These are phyloP conservation scores for Atopsyche davidsoni DNA, from an alignment of 1,140 invertebrate species.

Conservation along the genomic window DNA sequence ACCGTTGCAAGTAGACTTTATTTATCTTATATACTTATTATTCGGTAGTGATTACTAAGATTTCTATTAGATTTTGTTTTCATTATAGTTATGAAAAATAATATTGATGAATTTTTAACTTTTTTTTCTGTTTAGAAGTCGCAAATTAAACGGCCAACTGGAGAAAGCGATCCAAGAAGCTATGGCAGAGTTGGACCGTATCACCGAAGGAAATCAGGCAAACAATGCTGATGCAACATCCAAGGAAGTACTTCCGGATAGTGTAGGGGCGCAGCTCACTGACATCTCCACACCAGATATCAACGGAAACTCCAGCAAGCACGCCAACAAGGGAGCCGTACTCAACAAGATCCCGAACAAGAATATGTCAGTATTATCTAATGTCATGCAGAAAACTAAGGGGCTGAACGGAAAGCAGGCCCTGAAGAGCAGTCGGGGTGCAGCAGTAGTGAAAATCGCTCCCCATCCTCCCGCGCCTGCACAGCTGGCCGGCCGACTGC, in stretches of 20 bases:
- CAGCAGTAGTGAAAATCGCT: slow-evolving; percentile 32
- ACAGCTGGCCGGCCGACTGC: slow-evolving; percentile 23
- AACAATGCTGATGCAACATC: not conserved
- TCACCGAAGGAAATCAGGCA: slow-evolving; percentile 36
- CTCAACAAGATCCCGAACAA: slow-evolving; percentile 33
- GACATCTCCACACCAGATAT: slow-evolving; percentile 16
- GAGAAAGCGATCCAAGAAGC: slow-evolving; percentile 88
- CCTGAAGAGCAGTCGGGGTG: slow-evolving; percentile 12
- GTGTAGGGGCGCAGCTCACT: not conserved
- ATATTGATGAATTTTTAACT: too few relatives aligned
- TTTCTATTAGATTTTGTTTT: too few relatives aligned
- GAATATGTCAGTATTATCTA: slow-evolving; percentile 24
- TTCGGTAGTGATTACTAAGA: too few relatives aligned
- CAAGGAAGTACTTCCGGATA: slow-evolving; percentile 5
- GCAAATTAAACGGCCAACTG: slow-evolving; percentile 81
- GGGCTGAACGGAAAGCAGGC: slow-evolving; percentile 5
- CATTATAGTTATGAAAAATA: too few relatives aligned
- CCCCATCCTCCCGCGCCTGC: slow-evolving; percentile 14
- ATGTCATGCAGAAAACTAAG: slow-evolving; percentile 5
- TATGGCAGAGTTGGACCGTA: slow-evolving; percentile 74
- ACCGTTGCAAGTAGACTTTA: too few relatives aligned
- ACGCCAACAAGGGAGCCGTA: slow-evolving; percentile 33
- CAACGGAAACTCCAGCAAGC: slow-evolving; percentile 33
- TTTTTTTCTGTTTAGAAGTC: slow-evolving; percentile 58
- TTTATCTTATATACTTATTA: too few relatives aligned